phyloP scores from a whole-genome alignment of 1,140 invertebrate species.

The Drosophila chauvacae region DNA sequence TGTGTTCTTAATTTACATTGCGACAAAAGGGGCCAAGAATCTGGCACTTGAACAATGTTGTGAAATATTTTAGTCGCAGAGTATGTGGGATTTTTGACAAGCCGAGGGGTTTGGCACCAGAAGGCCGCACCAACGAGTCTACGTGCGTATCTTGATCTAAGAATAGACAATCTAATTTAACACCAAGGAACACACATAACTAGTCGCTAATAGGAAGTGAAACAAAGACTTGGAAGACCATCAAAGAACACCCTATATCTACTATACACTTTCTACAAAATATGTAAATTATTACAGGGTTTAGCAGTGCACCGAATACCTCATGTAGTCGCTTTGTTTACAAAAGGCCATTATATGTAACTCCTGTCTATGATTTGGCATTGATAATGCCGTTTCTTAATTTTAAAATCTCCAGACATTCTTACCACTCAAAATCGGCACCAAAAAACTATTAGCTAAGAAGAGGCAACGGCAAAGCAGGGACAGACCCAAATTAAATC shows the following conservation, averaged over 20 bases:
- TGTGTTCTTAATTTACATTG: constrained; percentile 71
- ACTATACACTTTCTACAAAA: neutral
- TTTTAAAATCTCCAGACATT: constrained; percentile 1
- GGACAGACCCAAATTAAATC: constrained; percentile 17
- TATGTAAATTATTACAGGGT: too few species aligned
- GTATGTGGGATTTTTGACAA: constrained; percentile 51
- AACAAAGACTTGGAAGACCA: neutral
- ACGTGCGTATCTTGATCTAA: constrained; percentile 5
- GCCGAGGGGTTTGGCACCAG: constrained; percentile 36
- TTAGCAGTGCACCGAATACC: too few species aligned
- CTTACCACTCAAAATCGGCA: neutral
- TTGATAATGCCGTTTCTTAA: neutral
- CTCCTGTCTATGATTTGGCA: neutral
- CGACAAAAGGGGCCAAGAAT: constrained; percentile 51
- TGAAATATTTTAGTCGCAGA: constrained; percentile 67
- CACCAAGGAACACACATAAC: neutral
- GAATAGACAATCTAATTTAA: constrained; percentile 28
- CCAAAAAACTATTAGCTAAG: neutral
- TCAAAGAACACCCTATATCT: neutral
- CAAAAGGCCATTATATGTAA: neutral
- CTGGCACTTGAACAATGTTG: constrained; percentile 61
- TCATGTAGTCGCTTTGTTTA: neutral
- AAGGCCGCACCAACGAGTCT: constrained; percentile 19
- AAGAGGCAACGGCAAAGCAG: neutral
- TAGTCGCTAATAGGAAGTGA: constrained; percentile 8